These are phyloP conservation scores for Polietes domitor DNA, from an alignment of 2,888 invertebrate genomes.

Conservation along the genomic window DNA sequence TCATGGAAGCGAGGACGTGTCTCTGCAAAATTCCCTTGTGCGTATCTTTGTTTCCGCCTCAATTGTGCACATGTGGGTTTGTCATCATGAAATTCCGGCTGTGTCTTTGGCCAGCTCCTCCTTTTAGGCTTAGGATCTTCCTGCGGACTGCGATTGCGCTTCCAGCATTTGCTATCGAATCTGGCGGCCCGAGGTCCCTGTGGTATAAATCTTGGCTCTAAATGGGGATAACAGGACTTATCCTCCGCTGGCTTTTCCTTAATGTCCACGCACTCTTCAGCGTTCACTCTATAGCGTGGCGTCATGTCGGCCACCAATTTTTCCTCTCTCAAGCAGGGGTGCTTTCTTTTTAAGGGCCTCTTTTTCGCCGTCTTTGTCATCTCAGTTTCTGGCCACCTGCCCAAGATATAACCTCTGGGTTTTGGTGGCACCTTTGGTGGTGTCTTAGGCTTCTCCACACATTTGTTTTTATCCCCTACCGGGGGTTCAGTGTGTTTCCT, in stretches of 20 bases:
- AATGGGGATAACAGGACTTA: not conserved
- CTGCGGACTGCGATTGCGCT: not conserved
- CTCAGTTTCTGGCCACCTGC: not conserved
- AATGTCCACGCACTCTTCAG: not conserved
- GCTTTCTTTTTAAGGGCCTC: not conserved
- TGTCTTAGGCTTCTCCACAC: not conserved
- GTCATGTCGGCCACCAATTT: not conserved
- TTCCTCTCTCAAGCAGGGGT: not conserved
- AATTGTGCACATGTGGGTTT: not conserved
- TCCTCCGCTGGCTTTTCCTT: not conserved
- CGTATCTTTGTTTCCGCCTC: not conserved
- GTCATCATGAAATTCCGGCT: slow-evolving; percentile 12
- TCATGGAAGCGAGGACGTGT: not conserved
- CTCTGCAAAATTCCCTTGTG: not conserved
- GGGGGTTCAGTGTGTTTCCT: not conserved
- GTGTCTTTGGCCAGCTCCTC: not conserved
- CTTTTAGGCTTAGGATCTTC: not conserved
- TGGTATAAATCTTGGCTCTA: not conserved
- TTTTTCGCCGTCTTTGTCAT: slow-evolving; percentile 1
- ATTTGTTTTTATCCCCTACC: not conserved
- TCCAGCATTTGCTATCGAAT: not conserved
- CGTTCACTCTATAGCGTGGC: not conserved
- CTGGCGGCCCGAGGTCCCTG: not conserved
- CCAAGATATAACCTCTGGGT: not conserved
- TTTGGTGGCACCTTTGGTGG: slow-evolving; percentile 9